Percentiles rank a stretch among this genome's conserved stretches.
phyloP scores from a whole-genome alignment of 37 sponge, comb jelly and placozoan species.

The Hormiphora californensis region DNA sequence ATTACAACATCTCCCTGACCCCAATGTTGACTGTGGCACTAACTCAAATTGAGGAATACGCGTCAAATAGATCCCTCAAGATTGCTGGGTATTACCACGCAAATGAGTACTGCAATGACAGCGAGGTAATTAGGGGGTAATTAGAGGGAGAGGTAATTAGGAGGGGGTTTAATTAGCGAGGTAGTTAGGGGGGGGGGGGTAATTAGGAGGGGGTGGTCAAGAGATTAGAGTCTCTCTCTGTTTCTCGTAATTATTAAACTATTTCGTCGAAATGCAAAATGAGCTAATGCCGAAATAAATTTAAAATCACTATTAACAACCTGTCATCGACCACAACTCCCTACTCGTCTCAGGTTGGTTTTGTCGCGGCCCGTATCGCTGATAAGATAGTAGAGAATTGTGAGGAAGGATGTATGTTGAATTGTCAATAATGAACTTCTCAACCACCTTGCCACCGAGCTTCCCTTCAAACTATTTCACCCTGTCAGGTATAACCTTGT shows the following conservation, averaged over 20 bases:
- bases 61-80: not conserved
- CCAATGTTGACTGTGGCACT: conserved; percentile 51
- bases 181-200: too few species aligned
- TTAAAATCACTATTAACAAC: too few species aligned
- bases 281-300: too few species aligned
- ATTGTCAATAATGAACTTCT: conserved; percentile 12
- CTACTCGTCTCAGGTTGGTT: conserved; percentile 39
- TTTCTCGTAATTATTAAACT: too few species aligned
- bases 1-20: not conserved
- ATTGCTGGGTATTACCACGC: conserved; percentile 44
- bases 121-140: too few species aligned
- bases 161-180: too few species aligned
- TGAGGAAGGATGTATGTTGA: not conserved
- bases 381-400: conserved; percentile 49
- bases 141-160: too few species aligned
- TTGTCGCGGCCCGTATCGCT: conserved; percentile 5
- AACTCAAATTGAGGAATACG: conserved; percentile 45
- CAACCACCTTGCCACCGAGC: not conserved
- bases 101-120: conserved; percentile 13
- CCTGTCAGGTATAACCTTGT: conserved; percentile 28
- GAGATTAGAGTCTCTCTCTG: too few species aligned
- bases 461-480: conserved; percentile 33
- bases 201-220: too few species aligned
- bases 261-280: too few species aligned
- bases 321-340: too few species aligned